These are phyloP conservation scores for Drosophila nebulosa DNA, from an alignment of 1,140 invertebrate genomes.

Conservation along the genomic window DNA sequence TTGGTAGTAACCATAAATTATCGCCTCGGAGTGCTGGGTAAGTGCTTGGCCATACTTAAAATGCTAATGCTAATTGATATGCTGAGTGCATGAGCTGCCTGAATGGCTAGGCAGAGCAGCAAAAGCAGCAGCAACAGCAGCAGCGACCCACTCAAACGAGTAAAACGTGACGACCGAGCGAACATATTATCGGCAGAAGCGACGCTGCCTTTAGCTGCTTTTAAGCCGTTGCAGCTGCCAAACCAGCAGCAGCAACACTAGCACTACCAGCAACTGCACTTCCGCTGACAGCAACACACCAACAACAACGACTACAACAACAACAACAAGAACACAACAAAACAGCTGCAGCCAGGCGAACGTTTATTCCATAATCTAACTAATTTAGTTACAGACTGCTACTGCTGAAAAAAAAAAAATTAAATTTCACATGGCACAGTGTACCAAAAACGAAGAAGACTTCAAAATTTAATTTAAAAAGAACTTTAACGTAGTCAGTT, in stretches of 20 bases:
- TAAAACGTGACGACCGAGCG: constrained; percentile 37
- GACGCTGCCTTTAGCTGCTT: neutral
- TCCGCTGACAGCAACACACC: constrained; percentile 25
- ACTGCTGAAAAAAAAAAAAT: constrained; percentile 2
- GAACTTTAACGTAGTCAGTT: no score
- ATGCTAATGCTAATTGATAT: constrained; percentile 75
- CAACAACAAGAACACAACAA: neutral
- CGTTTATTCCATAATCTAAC: constrained; percentile 63
- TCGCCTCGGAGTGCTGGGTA: constrained; percentile 96
- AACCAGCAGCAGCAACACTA: constrained; percentile 21
- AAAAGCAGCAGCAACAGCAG: no score
- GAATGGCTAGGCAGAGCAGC: neutral
- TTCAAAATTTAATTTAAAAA: neutral
- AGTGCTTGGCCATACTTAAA: constrained; percentile 81
- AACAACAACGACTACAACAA: neutral
- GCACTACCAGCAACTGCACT: constrained; percentile 44
- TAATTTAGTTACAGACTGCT: constrained; percentile 48
- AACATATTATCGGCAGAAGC: constrained; percentile 11
- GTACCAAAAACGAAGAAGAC: neutral
- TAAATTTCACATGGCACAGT: constrained; percentile 12
- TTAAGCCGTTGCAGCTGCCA: constrained; percentile 36
- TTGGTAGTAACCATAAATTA: constrained; percentile 99
- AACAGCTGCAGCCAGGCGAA: constrained; percentile 31
- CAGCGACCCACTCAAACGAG: constrained; percentile 40
- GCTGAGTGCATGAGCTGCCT: constrained; percentile 41